Conservation (phyloP, 2,888 invertebrate species). For the Maniola hyperantus region DNA sequence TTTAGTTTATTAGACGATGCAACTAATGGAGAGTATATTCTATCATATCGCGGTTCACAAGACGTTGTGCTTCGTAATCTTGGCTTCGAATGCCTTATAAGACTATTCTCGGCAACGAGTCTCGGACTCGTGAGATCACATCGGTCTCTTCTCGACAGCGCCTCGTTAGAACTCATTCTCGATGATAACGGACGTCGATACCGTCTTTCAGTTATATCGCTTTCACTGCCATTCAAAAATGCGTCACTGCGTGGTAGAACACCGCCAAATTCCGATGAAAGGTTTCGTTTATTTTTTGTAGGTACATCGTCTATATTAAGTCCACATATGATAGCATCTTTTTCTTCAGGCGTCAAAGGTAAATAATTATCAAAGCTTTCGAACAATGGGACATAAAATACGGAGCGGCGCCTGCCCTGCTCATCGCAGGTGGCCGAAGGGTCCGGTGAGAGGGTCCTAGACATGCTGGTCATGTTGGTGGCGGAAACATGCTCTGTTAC, state of each 20-base stretch:
- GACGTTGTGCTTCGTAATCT: conserved; percentile 73
- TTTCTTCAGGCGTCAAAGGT: conserved; percentile 77
- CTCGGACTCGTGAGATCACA: conserved; percentile 70
- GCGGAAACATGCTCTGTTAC: conserved; percentile 72
- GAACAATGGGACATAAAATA: conserved; percentile 88
- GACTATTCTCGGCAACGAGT: conserved; percentile 65
- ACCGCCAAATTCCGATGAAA: conserved; percentile 57
- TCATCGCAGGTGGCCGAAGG: conserved; percentile 72
- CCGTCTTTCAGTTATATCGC: conserved; percentile 68
- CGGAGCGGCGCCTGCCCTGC: conserved; percentile 84
- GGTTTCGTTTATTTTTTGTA: conserved; percentile 61
- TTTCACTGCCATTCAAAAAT: conserved; percentile 76
- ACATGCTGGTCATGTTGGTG: conserved; percentile 59
- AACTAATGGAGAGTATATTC: conserved; percentile 71
- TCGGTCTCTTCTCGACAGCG: conserved; percentile 66
- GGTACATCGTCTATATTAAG: conserved; percentile 54
- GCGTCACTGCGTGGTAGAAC: conserved; percentile 63
- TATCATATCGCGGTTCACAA: conserved; percentile 74
- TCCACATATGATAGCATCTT: conserved; percentile 71
- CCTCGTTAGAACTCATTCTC: conserved; percentile 73
- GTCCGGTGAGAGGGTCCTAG: conserved; percentile 65
- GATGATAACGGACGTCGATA: conserved; percentile 72
- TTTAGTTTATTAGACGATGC: conserved; percentile 69
- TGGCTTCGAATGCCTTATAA: conserved; percentile 63
- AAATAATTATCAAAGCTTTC: conserved; percentile 83